Conservation (phyloP, 2,797 vertebrate species). For the Fratercula arctica region DNA sequence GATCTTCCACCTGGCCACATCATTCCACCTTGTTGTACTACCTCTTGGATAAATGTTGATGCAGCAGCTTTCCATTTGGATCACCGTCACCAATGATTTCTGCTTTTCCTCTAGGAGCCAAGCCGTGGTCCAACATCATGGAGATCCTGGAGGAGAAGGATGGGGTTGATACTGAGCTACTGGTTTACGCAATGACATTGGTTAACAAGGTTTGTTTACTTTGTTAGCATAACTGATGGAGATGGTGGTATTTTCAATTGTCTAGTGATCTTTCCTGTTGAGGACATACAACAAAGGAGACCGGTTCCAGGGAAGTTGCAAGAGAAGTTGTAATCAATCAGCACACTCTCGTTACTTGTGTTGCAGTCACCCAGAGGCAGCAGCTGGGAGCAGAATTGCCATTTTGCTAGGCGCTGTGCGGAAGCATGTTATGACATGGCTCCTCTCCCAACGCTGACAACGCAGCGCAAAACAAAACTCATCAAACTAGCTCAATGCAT, state of each 20-base stretch:
- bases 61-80: background rate
- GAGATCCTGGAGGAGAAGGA: conserved; percentile 97
- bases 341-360: background rate
- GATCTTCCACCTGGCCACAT: background rate
- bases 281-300: background rate
- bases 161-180: conserved; percentile 92
- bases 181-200: conserved; percentile 95
- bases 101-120: conserved; percentile 79
- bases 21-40: background rate
- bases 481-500: background rate
- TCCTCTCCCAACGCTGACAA: background rate
- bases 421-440: background rate
- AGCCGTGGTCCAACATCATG: conserved; percentile 92
- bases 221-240: background rate
- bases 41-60: background rate
- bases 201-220: conserved; percentile 92
- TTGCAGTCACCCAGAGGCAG: background rate
- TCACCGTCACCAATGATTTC: background rate
- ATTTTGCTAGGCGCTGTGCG: background rate
- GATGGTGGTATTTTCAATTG: background rate
- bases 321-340: background rate
- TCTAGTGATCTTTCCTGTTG: background rate
- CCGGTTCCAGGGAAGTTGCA: background rate
- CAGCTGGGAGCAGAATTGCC: background rate
- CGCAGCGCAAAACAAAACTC: background rate